These are phyloP conservation scores for Varecia variegata DNA, from an alignment of 2,797 vertebrate species.

Conservation along the genomic window DNA sequence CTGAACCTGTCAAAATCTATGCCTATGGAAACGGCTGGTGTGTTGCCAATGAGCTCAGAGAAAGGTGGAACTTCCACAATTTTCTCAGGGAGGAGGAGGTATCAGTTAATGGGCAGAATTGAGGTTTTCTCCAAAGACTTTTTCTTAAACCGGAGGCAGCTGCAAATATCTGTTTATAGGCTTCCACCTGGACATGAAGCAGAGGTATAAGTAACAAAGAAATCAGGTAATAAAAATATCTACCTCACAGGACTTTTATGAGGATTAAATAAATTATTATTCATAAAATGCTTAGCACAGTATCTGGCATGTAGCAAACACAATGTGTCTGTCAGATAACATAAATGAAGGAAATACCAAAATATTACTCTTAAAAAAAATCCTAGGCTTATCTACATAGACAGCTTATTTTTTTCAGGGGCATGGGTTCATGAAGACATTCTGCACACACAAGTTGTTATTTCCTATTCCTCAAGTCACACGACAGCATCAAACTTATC, in stretches of 20 bases:
- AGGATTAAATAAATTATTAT: background rate
- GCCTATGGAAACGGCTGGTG: background rate
- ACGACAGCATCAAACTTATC: background rate
- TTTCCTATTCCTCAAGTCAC: background rate
- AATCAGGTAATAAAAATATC: background rate
- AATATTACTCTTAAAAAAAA: background rate
- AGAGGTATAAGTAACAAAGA: background rate
- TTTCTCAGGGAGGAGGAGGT: background rate
- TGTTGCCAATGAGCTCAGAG: background rate
- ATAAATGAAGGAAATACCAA: background rate
- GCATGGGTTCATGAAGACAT: fast-evolving
- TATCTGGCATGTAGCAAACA: background rate
- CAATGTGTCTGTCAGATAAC: background rate
- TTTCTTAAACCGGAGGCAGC: background rate
- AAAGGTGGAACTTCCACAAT: background rate
- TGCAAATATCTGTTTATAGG: background rate
- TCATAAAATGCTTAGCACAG: background rate
- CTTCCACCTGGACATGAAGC: background rate
- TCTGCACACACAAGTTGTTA: background rate
- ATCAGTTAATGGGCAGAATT: background rate
- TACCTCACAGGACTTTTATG: background rate
- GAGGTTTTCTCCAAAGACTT: background rate
- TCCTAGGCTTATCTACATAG: background rate
- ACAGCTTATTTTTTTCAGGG: background rate
- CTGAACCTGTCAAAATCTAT: background rate